Percentiles rank a stretch among this genome's conserved stretches.
phyloP scores from a whole-genome alignment of 2,888 invertebrate species.

The Polyploca ridens region DNA sequence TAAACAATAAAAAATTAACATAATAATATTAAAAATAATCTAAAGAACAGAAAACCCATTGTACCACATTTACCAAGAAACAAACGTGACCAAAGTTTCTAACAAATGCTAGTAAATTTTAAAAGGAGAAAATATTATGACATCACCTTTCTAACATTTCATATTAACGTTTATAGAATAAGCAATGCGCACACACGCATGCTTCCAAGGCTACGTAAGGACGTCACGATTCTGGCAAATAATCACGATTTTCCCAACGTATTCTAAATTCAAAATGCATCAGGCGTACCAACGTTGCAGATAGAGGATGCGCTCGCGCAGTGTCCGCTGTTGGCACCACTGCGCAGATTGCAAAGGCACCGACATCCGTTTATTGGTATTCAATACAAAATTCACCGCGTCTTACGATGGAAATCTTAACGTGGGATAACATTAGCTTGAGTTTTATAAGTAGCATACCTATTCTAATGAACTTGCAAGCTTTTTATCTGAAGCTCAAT shows the following conservation, averaged over 20 bases:
- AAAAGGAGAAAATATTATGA: conserved; percentile 6
- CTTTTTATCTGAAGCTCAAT: not conserved
- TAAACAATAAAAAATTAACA: not conserved
- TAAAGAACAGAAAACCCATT: not conserved
- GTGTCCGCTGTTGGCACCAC: conserved; percentile 48
- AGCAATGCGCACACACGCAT: conserved; percentile 8
- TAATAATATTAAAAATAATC: conserved; percentile 1
- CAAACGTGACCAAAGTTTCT: conserved; percentile 1
- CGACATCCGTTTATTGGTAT: conserved; percentile 65
- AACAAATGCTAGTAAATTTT: conserved; percentile 6
- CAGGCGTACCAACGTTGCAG: conserved; percentile 50
- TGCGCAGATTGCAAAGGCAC: conserved; percentile 54
- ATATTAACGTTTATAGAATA: conserved; percentile 11
- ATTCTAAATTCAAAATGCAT: conserved; percentile 31
- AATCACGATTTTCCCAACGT: conserved; percentile 53
- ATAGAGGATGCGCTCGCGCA: conserved; percentile 47
- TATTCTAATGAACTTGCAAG: not conserved
- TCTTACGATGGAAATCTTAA: conserved; percentile 6
- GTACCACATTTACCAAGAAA: not conserved
- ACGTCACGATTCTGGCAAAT: conserved; percentile 50
- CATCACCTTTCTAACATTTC: conserved; percentile 1
- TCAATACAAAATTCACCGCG: conserved; percentile 7
- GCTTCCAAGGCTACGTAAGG: conserved; percentile 65
- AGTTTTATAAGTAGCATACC: not conserved
- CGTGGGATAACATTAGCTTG: not conserved